Evolutionary conservation across 2,113 vertebrate species (phyloP).

Genomic region (Lagopus leucura): DNA sequence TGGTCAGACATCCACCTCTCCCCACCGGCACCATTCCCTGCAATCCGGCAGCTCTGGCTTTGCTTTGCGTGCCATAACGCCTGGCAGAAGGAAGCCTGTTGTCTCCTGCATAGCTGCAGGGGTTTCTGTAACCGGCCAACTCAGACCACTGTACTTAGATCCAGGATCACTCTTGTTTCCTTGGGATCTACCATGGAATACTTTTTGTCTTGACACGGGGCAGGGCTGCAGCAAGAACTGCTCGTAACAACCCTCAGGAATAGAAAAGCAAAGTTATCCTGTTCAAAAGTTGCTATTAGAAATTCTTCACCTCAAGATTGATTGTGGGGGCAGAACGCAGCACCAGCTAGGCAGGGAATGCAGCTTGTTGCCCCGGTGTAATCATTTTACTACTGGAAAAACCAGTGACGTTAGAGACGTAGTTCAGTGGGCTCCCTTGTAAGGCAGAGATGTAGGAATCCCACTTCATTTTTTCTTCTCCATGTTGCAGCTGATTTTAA

Average conservation of each 20-base stretch:
- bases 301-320: conserved; percentile 1
- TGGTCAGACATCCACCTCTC: neutral
- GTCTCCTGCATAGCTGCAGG: neutral
- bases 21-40: neutral
- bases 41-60: neutral
- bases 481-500: neutral
- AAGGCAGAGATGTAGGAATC: neutral
- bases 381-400: neutral
- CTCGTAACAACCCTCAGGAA: neutral
- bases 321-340: neutral
- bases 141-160: neutral
- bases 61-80: neutral
- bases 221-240: neutral
- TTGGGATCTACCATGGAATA: neutral
- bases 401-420: neutral
- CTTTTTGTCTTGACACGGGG: neutral
- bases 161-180: neutral
- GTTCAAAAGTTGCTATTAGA: neutral
- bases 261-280: neutral
- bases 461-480: neutral
- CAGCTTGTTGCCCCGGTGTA: neutral
- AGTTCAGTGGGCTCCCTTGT: neutral
- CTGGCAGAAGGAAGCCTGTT: neutral
- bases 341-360: neutral
- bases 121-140: neutral